phyloP scores from a whole-genome alignment of 1,140 invertebrate species.

The Pinna nobilis region DNA sequence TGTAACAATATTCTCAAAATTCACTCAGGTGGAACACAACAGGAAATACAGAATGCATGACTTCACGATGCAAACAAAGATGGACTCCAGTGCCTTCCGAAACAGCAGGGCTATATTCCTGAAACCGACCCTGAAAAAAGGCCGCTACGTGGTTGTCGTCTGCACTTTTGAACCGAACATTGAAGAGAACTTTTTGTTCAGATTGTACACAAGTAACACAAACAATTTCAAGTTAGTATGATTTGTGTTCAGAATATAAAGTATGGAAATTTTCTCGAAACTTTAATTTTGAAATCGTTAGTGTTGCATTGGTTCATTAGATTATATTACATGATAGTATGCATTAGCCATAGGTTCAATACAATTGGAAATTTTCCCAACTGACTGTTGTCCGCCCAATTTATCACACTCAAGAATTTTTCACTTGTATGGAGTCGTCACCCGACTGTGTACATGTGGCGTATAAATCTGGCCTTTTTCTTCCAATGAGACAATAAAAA shows the following conservation, averaged over 20 bases:
- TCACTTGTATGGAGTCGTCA: too few species aligned
- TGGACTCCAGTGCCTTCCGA: conserved; percentile 77
- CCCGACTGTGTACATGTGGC: too few species aligned
- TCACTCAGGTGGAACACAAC: conserved; percentile 79
- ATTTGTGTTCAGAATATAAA: background rate
- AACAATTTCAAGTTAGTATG: conserved; percentile 69
- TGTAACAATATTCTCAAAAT: background rate
- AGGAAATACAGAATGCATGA: conserved; percentile 78
- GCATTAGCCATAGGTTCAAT: too few species aligned
- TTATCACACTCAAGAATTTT: too few species aligned
- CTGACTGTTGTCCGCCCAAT: too few species aligned
- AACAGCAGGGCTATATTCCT: conserved; percentile 78
- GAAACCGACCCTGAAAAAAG: conserved; percentile 74
- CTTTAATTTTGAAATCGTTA: too few species aligned
- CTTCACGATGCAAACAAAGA: conserved; percentile 68
- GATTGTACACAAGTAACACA: conserved; percentile 77
- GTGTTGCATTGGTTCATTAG: too few species aligned
- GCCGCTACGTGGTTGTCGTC: conserved; percentile 80
- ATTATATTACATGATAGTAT: too few species aligned
- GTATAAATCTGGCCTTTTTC: too few species aligned
- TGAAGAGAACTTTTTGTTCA: conserved; percentile 78
- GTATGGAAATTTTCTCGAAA: too few species aligned
- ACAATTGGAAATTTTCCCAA: too few species aligned
- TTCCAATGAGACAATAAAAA: too few species aligned
- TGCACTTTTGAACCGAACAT: conserved; percentile 80